Conservation (phyloP, 2,888 invertebrate genomes). For the Autographa gamma region DNA sequence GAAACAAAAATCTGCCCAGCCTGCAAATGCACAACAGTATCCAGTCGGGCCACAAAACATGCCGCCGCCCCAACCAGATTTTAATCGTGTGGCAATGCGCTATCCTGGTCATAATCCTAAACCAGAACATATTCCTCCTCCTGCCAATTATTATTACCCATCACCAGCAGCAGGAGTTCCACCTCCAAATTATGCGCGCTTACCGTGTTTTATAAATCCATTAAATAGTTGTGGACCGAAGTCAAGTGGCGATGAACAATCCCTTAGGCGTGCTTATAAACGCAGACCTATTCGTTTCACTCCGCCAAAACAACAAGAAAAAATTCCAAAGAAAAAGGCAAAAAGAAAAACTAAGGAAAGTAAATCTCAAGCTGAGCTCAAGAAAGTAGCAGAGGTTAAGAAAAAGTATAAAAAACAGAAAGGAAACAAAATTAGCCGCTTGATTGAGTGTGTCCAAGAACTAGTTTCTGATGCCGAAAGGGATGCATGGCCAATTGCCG, state of each 20-base stretch:
- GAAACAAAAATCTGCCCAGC: conserved; percentile 13
- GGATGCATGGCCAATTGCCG: conserved; percentile 27
- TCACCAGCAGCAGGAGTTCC: conserved; percentile 25
- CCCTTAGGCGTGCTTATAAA: conserved; percentile 28
- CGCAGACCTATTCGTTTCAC: conserved; percentile 27
- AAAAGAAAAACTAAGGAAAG: neutral
- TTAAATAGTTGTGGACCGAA: conserved; percentile 9
- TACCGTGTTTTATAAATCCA: conserved; percentile 13
- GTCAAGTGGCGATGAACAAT: conserved; percentile 13
- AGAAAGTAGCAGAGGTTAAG: neutral
- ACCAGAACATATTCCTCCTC: conserved; percentile 16
- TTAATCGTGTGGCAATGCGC: conserved; percentile 24
- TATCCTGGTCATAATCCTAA: conserved; percentile 19
- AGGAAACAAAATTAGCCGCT: neutral
- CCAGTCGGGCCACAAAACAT: neutral
- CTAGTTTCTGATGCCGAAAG: conserved; percentile 14
- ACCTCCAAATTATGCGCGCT: conserved; percentile 8
- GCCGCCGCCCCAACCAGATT: conserved; percentile 25
- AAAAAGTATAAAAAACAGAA: neutral
- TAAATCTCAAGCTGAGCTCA: neutral
- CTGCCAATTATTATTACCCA: conserved; percentile 12
- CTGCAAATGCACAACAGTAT: neutral
- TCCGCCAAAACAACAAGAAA: conserved; percentile 15
- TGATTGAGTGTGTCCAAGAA: conserved; percentile 11
- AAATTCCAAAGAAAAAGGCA: neutral